These are phyloP conservation scores for Drosophila pruinosa DNA, from an alignment of 1,140 invertebrate genomes.

Conservation along the genomic window DNA sequence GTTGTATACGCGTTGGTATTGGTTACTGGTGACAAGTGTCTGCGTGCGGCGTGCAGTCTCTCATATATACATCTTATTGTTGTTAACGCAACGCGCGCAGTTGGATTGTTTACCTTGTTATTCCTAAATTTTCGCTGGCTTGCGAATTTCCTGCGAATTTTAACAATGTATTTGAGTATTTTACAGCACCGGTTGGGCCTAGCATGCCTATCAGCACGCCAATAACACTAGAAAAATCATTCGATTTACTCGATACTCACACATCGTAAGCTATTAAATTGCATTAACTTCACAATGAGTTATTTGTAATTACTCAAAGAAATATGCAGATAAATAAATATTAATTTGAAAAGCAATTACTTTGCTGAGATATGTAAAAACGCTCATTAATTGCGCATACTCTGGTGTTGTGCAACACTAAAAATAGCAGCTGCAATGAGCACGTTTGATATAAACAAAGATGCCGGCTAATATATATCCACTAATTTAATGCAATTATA, in stretches of 20 bases:
- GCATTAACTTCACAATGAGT: neutral
- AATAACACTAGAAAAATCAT: constrained; percentile 23
- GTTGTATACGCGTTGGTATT: constrained; percentile 36
- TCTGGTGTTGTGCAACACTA: constrained; percentile 24
- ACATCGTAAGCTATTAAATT: neutral
- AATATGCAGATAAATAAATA: constrained; percentile 7
- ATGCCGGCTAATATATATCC: neutral
- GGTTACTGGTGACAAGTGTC: constrained; percentile 62
- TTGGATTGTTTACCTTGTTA: constrained; percentile 54
- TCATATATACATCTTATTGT: constrained; percentile 70
- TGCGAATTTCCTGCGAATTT: constrained; percentile 55
- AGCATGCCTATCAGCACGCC: constrained; percentile 25
- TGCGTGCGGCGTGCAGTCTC: constrained; percentile 48
- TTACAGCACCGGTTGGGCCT: constrained; percentile 27
- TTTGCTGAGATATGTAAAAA: neutral
- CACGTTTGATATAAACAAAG: constrained; percentile 27
- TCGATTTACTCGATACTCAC: constrained; percentile 35
- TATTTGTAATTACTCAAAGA: neutral
- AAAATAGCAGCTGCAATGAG: constrained; percentile 38
- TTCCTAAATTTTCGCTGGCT: constrained; percentile 66
- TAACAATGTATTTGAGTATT: constrained; percentile 52
- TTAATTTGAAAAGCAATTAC: neutral
- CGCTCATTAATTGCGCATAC: neutral
- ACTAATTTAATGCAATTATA: neutral
- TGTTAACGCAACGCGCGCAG: constrained; percentile 54